phyloP scores from a whole-genome alignment of 2,113 vertebrate species.

The Apeltes quadracus region DNA sequence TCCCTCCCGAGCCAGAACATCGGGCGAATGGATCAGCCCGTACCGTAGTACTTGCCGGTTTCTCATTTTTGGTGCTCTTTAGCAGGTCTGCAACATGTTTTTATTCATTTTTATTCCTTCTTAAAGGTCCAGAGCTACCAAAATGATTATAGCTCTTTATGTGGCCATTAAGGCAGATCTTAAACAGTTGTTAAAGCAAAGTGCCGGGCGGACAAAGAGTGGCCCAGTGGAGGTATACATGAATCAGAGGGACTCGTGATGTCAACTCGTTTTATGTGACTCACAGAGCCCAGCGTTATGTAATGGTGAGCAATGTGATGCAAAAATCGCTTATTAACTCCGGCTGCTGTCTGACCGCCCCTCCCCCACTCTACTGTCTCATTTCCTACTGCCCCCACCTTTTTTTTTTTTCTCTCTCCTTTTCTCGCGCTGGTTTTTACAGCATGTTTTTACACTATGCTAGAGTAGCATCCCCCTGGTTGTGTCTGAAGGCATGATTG shows the following conservation, averaged over 20 bases:
- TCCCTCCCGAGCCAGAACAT: slow-evolving; percentile 56
- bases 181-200: slow-evolving; percentile 15
- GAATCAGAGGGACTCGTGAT: slow-evolving; percentile 59
- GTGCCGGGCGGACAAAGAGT: slow-evolving; percentile 28
- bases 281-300: slow-evolving; percentile 71
- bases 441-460: not conserved
- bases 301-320: slow-evolving; percentile 73
- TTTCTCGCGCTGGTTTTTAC: not conserved
- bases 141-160: not conserved
- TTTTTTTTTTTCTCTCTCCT: not conserved
- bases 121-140: not conserved
- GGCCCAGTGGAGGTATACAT: slow-evolving; percentile 46
- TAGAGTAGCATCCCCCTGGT: slow-evolving; percentile 24
- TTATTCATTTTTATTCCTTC: not conserved
- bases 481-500: slow-evolving; percentile 41
- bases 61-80: slow-evolving; percentile 24
- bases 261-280: slow-evolving; percentile 69
- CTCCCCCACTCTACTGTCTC: slow-evolving; percentile 28
- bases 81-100: slow-evolving; percentile 11
- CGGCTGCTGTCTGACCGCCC: slow-evolving; percentile 40
- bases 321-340: slow-evolving; percentile 53
- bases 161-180: slow-evolving; percentile 1
- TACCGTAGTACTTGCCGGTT: slow-evolving; percentile 16
- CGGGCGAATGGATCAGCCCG: slow-evolving; percentile 53
- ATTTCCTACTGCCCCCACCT: slow-evolving; percentile 10